Percentiles rank a stretch among this genome's conserved stretches.
Evolutionary conservation across 2,888 invertebrate species (phyloP).

Genomic region (Sarcophaga carnaria): DNA sequence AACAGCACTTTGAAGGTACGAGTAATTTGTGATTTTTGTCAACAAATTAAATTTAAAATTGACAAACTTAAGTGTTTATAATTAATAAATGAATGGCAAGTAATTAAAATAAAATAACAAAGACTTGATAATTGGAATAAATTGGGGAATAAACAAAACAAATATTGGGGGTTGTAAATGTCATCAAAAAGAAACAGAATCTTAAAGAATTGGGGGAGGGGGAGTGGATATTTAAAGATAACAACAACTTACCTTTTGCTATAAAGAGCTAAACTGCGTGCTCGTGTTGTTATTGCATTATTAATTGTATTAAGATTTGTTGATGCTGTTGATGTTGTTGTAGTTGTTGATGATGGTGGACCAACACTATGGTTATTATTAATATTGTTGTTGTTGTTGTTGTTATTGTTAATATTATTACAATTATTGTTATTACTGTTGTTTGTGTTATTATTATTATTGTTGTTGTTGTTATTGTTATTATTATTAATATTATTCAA

Average conservation of each 20-base stretch:
- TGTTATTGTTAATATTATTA: slow-evolving; percentile 72
- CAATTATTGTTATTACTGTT: slow-evolving; percentile 70
- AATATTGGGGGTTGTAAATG: too few relatives aligned
- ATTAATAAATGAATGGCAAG: too few relatives aligned
- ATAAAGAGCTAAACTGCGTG: slow-evolving; percentile 81
- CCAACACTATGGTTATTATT: slow-evolving; percentile 67
- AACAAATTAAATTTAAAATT: too few relatives aligned
- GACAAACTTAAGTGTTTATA: too few relatives aligned
- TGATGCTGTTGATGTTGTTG: slow-evolving; percentile 65
- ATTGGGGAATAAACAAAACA: too few relatives aligned
- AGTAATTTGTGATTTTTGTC: background rate
- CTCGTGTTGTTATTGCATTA: slow-evolving; percentile 75
- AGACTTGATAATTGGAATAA: too few relatives aligned
- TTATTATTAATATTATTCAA: slow-evolving; percentile 68
- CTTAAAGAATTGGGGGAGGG: background rate
- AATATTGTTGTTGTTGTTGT: slow-evolving; percentile 73
- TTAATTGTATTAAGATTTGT: slow-evolving; percentile 53
- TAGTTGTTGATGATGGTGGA: slow-evolving; percentile 71
- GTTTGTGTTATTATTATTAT: slow-evolving; percentile 55
- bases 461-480: slow-evolving; percentile 61
- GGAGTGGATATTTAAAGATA: background rate
- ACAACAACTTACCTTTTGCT: slow-evolving; percentile 80
- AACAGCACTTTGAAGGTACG: background rate
- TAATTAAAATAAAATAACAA: too few relatives aligned
- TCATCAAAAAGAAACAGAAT: too few relatives aligned